phyloP scores from a whole-genome alignment of 2,113 vertebrate genomes.

The Neopipo cinnamomea region DNA sequence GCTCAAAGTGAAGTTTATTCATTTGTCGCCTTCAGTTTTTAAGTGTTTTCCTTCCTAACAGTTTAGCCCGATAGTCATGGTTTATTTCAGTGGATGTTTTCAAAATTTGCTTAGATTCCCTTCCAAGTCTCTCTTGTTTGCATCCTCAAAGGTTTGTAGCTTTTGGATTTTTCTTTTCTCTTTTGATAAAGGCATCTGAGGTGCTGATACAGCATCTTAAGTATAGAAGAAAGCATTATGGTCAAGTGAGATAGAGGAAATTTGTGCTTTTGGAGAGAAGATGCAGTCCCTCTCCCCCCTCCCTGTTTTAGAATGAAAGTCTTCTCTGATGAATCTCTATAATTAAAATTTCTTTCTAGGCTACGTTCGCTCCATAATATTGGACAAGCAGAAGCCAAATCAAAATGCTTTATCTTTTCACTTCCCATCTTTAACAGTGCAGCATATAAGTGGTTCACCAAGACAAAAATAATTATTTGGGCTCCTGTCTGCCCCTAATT shows the following conservation, averaged over 20 bases:
- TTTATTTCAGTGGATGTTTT: constrained; percentile 37
- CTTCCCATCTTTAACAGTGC: neutral
- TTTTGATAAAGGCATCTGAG: constrained; percentile 14
- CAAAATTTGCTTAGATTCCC: constrained; percentile 57
- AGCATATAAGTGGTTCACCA: neutral
- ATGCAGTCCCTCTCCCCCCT: neutral
- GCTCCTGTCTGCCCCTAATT: neutral
- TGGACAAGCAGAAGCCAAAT: neutral
- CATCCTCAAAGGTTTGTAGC: constrained; percentile 9
- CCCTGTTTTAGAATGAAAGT: neutral
- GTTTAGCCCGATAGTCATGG: constrained; percentile 10
- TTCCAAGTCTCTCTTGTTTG: constrained; percentile 36
- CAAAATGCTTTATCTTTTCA: neutral
- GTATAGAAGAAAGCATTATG: neutral
- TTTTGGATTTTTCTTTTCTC: constrained; percentile 30
- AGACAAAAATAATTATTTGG: neutral
- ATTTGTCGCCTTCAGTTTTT: constrained; percentile 40
- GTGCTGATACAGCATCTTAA: constrained; percentile 40
- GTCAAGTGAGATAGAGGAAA: constrained; percentile 18
- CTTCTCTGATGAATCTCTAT: neutral
- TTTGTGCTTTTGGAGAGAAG: neutral
- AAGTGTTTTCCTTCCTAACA: constrained; percentile 21
- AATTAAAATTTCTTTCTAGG: constrained; percentile 19
- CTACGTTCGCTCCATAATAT: neutral
- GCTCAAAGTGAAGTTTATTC: constrained; percentile 32